Conservation (phyloP, 2,797 vertebrate genomes). For the Xenops minutus region DNA sequence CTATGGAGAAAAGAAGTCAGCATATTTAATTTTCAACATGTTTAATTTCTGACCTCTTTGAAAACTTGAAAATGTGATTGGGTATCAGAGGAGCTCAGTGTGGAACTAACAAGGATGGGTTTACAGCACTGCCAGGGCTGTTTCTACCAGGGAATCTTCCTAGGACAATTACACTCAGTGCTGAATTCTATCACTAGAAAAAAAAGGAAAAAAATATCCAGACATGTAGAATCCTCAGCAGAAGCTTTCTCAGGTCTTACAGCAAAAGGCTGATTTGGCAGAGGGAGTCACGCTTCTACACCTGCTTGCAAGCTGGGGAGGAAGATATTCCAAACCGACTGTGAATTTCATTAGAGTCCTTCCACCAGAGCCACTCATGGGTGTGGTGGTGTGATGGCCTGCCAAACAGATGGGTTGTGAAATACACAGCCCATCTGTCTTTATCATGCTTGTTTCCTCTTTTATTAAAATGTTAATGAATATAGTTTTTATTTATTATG, state of each 20-base stretch:
- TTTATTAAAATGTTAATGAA: slow-evolving; percentile 81
- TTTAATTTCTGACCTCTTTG: background rate
- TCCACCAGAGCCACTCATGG: slow-evolving; percentile 65
- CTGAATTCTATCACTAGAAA: background rate
- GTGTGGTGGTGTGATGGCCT: slow-evolving; percentile 61
- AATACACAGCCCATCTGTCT: slow-evolving; percentile 75
- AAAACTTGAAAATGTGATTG: slow-evolving; percentile 18
- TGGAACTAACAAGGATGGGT: background rate
- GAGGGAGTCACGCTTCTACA: slow-evolving; percentile 12
- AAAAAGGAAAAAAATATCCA: background rate
- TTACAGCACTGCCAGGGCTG: background rate
- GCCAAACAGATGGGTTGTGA: slow-evolving; percentile 74
- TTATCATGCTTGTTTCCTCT: slow-evolving; percentile 76
- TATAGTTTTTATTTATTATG: slow-evolving; percentile 80
- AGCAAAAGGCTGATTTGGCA: slow-evolving; percentile 39
- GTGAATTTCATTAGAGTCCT: slow-evolving; percentile 49
- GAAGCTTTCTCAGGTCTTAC: slow-evolving; percentile 26
- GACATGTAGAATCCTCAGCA: background rate
- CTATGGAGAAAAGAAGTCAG: background rate
- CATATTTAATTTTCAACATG: background rate
- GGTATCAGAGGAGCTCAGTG: background rate
- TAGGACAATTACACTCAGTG: background rate
- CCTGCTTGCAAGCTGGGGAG: slow-evolving; percentile 55
- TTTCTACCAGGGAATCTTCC: background rate
- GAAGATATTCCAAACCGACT: slow-evolving; percentile 36